phyloP scores from a whole-genome alignment of 2,888 invertebrate genomes.

The Tenthredo distinguenda region DNA sequence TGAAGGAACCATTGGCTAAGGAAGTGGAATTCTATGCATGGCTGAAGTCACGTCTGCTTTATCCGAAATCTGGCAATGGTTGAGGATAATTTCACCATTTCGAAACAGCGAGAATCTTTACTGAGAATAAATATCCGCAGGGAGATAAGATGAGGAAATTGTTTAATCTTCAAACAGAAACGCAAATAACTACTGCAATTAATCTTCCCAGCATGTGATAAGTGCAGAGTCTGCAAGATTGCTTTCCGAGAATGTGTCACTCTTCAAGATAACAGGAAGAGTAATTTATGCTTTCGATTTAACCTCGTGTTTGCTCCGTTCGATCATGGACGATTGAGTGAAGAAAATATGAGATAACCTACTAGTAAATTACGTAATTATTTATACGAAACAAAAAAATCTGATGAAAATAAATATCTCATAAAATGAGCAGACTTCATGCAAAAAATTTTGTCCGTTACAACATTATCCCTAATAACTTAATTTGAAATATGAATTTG shows the following conservation, averaged over 20 bases:
- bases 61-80: conserved; percentile 66
- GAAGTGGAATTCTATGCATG: conserved; percentile 83
- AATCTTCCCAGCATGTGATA: not conserved
- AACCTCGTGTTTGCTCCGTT: not conserved
- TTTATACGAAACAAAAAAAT: not conserved
- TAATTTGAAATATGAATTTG: not conserved
- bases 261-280: not conserved
- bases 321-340: not conserved
- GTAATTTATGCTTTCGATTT: not conserved
- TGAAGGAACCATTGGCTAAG: conserved; percentile 71
- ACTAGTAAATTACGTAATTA: not conserved
- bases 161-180: not conserved
- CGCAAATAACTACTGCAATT: not conserved
- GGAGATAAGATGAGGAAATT: not conserved
- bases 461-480: not conserved
- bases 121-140: not conserved
- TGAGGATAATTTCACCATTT: conserved; percentile 56
- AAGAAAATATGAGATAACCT: not conserved
- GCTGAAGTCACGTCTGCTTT: conserved; percentile 79
- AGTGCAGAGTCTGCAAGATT: not conserved
- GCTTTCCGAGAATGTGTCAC: not conserved
- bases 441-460: not conserved
- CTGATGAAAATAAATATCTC: not conserved
- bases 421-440: not conserved
- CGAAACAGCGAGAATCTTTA: not conserved